Percentiles rank a stretch among this genome's conserved stretches.
These are phyloP conservation scores for Bombus affinis DNA, from an alignment of 1,140 invertebrate species.

Conservation along the genomic window DNA sequence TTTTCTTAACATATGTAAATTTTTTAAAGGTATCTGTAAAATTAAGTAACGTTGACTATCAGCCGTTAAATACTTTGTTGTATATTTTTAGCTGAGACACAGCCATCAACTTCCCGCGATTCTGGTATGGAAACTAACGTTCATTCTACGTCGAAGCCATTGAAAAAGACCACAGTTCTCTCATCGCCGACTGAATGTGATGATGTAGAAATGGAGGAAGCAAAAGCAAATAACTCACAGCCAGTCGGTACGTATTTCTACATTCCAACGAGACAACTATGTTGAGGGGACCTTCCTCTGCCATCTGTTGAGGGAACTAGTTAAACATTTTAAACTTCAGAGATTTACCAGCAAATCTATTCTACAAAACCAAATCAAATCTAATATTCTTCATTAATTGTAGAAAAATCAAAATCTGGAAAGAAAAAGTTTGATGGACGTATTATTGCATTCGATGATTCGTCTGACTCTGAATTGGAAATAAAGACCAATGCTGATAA, in stretches of 20 bases:
- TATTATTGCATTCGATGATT: constrained; percentile 42
- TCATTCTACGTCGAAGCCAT: neutral
- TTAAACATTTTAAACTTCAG: neutral
- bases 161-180: neutral
- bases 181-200: neutral
- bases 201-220: neutral
- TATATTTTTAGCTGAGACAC: constrained; percentile 26
- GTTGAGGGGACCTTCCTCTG: neutral
- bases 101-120: constrained; percentile 38
- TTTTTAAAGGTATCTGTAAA: neutral
- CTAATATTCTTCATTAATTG: neutral
- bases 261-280: neutral
- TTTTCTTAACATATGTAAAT: neutral
- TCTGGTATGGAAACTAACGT: neutral
- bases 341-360: constrained; percentile 24
- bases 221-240: neutral
- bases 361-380: neutral
- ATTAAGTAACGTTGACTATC: neutral
- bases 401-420: neutral
- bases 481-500: constrained; percentile 20
- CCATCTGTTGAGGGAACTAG: constrained; percentile 36
- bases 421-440: constrained; percentile 25
- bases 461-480: constrained; percentile 68
- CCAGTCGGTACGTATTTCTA: constrained; percentile 26
- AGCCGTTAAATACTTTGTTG: neutral